Percentiles rank a stretch among this genome's conserved stretches.
Conservation (phyloP, 2,113 vertebrate genomes). For the Meleagris gallopavo region DNA sequence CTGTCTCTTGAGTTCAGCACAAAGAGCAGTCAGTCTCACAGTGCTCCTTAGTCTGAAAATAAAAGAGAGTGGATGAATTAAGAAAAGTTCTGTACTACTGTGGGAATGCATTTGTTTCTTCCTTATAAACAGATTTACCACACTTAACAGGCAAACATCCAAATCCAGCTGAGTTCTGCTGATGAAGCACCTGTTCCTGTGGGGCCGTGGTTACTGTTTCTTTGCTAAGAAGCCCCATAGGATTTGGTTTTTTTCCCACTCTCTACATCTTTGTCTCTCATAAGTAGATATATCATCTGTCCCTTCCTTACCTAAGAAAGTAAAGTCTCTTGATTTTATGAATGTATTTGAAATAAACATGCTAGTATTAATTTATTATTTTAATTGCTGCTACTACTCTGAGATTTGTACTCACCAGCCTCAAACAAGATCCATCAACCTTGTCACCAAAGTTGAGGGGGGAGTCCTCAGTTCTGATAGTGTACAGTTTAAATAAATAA, state of each 20-base stretch:
- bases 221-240: neutral
- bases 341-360: neutral
- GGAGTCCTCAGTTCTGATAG: neutral
- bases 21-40: neutral
- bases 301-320: neutral
- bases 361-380: neutral
- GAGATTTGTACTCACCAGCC: neutral
- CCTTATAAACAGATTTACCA: neutral
- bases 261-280: neutral
- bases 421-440: neutral
- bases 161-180: neutral
- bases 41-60: neutral
- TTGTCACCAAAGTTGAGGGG: neutral
- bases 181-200: neutral
- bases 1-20: neutral
- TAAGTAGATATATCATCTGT: fast-evolving
- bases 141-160: neutral
- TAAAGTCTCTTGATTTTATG: neutral
- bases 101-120: neutral
- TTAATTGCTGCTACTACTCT: neutral
- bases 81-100: neutral
- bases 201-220: fast-evolving
- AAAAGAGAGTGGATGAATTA: neutral
- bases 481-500: neutral
- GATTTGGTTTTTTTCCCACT: neutral